Percentiles rank a stretch among this genome's conserved stretches.
Conservation (phyloP, 2,797 vertebrate species). For the Pyrrhura leucotis region DNA sequence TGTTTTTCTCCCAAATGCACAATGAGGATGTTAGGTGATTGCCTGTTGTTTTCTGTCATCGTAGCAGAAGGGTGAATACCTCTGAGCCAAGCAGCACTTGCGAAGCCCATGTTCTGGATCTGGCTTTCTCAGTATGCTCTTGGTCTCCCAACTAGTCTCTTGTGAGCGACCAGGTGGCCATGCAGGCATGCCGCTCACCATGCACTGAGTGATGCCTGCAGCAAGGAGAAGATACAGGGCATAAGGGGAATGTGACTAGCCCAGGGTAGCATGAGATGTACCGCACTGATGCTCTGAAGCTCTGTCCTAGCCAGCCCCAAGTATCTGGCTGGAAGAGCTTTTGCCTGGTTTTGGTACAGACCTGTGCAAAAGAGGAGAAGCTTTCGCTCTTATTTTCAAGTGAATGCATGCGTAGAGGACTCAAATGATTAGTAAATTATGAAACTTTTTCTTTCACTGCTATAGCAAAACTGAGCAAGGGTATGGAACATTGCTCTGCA, state of each 20-base stretch:
- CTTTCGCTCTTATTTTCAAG: neutral
- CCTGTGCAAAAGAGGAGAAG: neutral
- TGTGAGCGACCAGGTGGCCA: neutral
- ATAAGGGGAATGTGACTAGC: accelerated
- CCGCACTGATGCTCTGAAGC: neutral
- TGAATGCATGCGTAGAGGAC: accelerated
- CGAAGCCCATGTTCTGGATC: neutral
- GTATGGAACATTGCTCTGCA: neutral
- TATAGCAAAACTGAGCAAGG: neutral
- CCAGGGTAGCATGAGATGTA: neutral
- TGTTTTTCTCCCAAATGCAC: neutral
- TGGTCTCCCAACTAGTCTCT: neutral
- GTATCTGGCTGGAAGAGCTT: neutral
- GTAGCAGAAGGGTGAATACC: slow-evolving; percentile 10
- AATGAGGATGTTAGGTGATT: slow-evolving; percentile 5
- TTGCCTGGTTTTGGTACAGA: neutral
- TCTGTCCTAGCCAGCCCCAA: neutral
- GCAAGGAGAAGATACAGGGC: accelerated
- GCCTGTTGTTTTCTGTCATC: slow-evolving; percentile 1
- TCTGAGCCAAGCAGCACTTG: neutral
- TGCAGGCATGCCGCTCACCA: accelerated
- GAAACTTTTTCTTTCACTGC: neutral
- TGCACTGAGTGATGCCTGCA: neutral
- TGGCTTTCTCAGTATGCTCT: neutral
- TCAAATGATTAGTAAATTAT: neutral